Evolutionary conservation across 2,797 vertebrate genomes (phyloP).

Genomic region (Hipposideros larvatus): DNA sequence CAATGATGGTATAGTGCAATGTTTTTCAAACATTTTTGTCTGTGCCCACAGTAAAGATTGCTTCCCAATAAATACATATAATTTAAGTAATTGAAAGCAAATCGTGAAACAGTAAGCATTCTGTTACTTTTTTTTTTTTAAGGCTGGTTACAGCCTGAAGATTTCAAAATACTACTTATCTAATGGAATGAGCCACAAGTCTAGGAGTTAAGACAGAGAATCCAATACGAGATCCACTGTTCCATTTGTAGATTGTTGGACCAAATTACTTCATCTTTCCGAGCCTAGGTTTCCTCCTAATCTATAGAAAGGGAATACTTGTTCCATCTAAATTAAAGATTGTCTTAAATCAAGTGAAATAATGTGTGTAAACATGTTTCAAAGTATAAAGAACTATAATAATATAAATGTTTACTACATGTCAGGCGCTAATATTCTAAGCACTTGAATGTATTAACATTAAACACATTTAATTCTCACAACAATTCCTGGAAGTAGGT

Average conservation of each 20-base stretch:
- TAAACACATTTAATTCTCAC: not conserved
- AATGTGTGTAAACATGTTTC: not conserved
- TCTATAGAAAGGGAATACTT: not conserved
- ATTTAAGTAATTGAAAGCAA: not conserved
- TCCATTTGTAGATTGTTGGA: not conserved
- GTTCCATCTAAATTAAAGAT: not conserved
- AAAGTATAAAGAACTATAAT: constrained; percentile 26
- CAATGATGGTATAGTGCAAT: not conserved
- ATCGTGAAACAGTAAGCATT: not conserved
- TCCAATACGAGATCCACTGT: not conserved
- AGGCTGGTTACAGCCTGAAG: not conserved
- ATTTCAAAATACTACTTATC: constrained; percentile 11
- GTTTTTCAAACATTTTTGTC: not conserved
- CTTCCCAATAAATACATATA: not conserved
- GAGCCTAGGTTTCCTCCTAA: not conserved
- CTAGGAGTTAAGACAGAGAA: constrained; percentile 4
- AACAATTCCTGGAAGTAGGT: not conserved
- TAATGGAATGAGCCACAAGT: not conserved
- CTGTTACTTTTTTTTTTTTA: not conserved
- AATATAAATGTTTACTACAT: not conserved
- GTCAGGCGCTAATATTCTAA: not conserved
- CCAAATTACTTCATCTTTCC: not conserved
- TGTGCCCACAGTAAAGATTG: not conserved
- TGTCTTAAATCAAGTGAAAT: constrained; percentile 22
- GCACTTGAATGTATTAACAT: not conserved